Base-by-base conservation (phyloP, 2,113 vertebrate species). In the Dolichotis patagonum region DNA sequence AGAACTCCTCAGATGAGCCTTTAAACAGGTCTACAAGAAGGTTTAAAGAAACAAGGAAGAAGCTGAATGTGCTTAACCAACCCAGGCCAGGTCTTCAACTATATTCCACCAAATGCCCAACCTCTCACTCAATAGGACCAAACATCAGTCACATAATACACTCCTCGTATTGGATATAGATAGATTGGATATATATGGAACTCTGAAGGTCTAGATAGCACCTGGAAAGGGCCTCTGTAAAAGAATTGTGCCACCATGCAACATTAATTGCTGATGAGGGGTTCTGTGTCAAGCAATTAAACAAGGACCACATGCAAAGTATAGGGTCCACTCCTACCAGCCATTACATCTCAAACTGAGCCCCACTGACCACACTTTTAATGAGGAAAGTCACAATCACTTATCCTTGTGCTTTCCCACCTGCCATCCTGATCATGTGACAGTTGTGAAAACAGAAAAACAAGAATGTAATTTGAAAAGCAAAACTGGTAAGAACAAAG, bases 181-280 rank as follows among this genome's bases (percentile, higher is more conserved):
- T 32, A 38, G 49, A 67, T 87, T 32, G 35, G 41, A 73, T 12
- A 62, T 73, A 28, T 7, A 41, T 0, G 10, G 26, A 24, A 41
- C 16, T 35, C 49, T 54, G 19, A 88, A 32, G 14, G 30, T 91
- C 58, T 77, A 41, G 13, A 30, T n/a, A 71, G 3, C 13, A 26
- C 26, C 60, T 75, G 9, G 22, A 78, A 77, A 75, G 24, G 24
- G 19, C 60, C 58, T 71, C 67, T 52, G 2, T 24, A 62, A 65
- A 67, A 63, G 9, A 84, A 24, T 63, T n/a, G 19, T 73, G 10
- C 69, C 71, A 54, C 63, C 56, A 90, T 38, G 17, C 2, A 28
- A 20, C 2, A 0, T 38, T 67, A 43, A 43, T 7, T 4, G 1
- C 4, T 22, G 20, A 83, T 11, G 7, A 35, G 9, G 22, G 8